These are phyloP conservation scores for Spodoptera littoralis DNA, from an alignment of 2,888 invertebrate species.

Conservation along the genomic window DNA sequence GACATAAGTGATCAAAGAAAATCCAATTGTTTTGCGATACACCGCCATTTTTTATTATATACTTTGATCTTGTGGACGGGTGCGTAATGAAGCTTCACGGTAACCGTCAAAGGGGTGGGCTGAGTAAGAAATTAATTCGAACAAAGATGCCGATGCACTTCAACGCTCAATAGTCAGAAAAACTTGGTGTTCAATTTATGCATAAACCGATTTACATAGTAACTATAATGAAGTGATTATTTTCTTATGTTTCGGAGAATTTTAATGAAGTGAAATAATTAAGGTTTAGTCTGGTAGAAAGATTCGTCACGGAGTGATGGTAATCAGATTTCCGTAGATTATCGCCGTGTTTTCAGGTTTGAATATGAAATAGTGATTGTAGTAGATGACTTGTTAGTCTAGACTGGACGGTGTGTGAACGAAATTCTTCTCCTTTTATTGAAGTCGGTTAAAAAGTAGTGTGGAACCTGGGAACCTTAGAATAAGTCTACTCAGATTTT, in stretches of 20 bases:
- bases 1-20: neutral
- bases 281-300: too few species aligned
- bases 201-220: slow-evolving; percentile 24
- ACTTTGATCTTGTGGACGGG: slow-evolving; percentile 35
- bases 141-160: slow-evolving; percentile 35
- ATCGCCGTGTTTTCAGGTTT: too few species aligned
- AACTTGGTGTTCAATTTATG: slow-evolving; percentile 15
- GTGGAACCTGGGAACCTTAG: too few species aligned
- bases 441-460: too few species aligned
- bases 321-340: too few species aligned
- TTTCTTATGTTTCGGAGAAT: neutral
- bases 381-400: too few species aligned
- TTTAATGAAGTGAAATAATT: neutral
- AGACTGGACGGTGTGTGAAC: too few species aligned
- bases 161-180: slow-evolving; percentile 28
- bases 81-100: slow-evolving; percentile 24
- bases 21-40: slow-evolving; percentile 11
- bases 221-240: slow-evolving; percentile 11
- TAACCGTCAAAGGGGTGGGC: slow-evolving; percentile 31
- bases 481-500: too few species aligned
- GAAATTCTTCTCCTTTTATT: too few species aligned
- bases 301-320: too few species aligned
- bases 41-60: slow-evolving; percentile 14
- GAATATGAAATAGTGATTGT: too few species aligned
- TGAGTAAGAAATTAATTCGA: slow-evolving; percentile 26